A percentile compares a stretch with the other conserved stretches of the same genome.
These are phyloP conservation scores for Petrolisthes cinctipes DNA, from an alignment of 2,888 invertebrate species.

Conservation along the genomic window DNA sequence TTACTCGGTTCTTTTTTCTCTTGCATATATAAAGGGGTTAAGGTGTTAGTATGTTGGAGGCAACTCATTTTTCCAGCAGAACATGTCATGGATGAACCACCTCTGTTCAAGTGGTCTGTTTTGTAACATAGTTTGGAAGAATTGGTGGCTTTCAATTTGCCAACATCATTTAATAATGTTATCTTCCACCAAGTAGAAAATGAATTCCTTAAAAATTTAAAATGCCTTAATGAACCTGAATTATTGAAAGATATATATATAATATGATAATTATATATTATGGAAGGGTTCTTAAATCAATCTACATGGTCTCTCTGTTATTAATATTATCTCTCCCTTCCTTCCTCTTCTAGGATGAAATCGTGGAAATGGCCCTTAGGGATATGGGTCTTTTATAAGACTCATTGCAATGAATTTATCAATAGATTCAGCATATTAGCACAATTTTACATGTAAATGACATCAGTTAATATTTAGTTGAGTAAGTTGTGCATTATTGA, in stretches of 20 bases:
- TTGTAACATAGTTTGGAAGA: not conserved
- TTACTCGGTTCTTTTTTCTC: too few relatives aligned
- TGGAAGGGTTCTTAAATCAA: too few relatives aligned
- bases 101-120: not conserved
- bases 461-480: not conserved
- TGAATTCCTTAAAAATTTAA: too few relatives aligned
- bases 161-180: not conserved
- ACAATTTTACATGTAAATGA: not conserved
- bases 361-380: slow-evolving; percentile 65
- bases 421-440: too few relatives aligned
- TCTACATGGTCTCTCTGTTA: not conserved
- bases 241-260: too few relatives aligned
- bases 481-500: not conserved
- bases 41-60: not conserved
- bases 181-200: too few relatives aligned
- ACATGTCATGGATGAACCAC: too few relatives aligned
- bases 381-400: slow-evolving; percentile 64
- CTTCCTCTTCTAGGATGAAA: slow-evolving; percentile 64
- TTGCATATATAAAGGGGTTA: too few relatives aligned
- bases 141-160: not conserved
- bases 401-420: not conserved
- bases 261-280: too few relatives aligned
- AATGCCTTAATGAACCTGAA: too few relatives aligned
- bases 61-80: not conserved
- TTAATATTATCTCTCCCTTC: slow-evolving; percentile 42